Base-by-base conservation (phyloP, 2,113 vertebrate genomes). In the Kryptolebias marmoratus region DNA sequence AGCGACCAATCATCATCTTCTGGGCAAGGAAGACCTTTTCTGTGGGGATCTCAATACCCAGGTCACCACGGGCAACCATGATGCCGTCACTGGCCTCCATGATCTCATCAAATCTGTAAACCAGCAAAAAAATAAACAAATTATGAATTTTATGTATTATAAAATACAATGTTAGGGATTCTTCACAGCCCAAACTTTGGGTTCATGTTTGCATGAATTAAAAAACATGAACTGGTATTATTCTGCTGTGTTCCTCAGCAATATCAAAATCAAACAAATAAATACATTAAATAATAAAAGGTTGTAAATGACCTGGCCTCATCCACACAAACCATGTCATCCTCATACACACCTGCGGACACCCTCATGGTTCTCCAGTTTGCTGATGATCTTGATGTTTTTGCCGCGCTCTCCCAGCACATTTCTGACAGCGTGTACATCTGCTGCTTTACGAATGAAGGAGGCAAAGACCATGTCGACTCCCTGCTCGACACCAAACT, bases 1-100 rank as follows among this genome's bases (percentile, higher is more conserved):
- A 99, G 39, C 97, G 96, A 4, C 98, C 97, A 44, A 99, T 99
- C 96, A 99, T 97, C 98, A 99, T 99, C 92, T 99, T 99, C 90
- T 99, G 98, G 47, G 97, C 98, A 0, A 99, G 92, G 86, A 99
- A 99, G 72, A 99, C 98, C 75, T 99, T 99, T 80, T 99, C 97
- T 61, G 96, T 96, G 0, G 98, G 97, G 84, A 99, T 99, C 91
- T 99, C 98, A 0, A 99, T 99, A 52, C 98, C 98, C 54, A 99
- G 90, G 79, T 99, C 97, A 48, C 98, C 98, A 0, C 98, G 98
- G 10, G 98, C 98, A 83, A 99, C 98, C 98, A 99, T 99, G 85
- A 99, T 99, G 50, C 98, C 98, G 77, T 99, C 98, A 0, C 97
- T 99, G 80, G 97, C 98, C 68, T 99, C 97, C 95, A 99, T 94